Evolutionary conservation across 2,888 invertebrate genomes (phyloP).

Genomic region (Drosophila mimetica): DNA sequence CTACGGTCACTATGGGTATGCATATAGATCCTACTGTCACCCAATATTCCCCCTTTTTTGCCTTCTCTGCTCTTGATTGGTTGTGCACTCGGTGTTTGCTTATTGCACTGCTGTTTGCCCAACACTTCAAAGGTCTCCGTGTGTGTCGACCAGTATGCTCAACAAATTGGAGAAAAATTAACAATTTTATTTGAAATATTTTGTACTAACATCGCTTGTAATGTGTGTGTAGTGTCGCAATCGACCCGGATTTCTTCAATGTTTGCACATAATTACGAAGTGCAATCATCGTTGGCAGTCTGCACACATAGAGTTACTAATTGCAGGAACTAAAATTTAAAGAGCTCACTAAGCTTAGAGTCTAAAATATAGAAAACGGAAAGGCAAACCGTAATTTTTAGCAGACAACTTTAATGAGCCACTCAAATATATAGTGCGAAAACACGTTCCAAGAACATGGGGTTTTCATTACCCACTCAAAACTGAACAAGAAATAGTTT

Average conservation of each 20-base stretch:
- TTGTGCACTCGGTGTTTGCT: constrained; percentile 36
- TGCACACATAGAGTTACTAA: constrained; percentile 11
- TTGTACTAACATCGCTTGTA: background rate
- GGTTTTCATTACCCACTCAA: background rate
- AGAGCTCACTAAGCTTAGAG: background rate
- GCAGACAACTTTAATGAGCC: background rate
- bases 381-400: background rate
- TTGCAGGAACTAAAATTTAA: constrained; percentile 2
- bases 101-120: constrained; percentile 57
- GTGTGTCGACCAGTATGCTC: constrained; percentile 12
- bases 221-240: constrained; percentile 2
- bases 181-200: constrained; percentile 38
- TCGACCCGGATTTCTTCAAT: constrained; percentile 27
- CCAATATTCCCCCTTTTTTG: background rate
- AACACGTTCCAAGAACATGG: background rate
- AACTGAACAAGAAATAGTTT: background rate
- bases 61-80: constrained; percentile 4
- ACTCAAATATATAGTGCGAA: background rate
- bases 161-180: constrained; percentile 46
- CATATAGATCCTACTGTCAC: constrained; percentile 8
- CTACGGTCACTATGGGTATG: constrained; percentile 39
- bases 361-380: background rate
- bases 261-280: constrained; percentile 27
- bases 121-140: constrained; percentile 39
- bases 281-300: constrained; percentile 26